Evolutionary conservation across 2,888 invertebrate species (phyloP), one percentile per base, ranked within the genome.

Genomic region (Odontocolon sp.): DNA sequence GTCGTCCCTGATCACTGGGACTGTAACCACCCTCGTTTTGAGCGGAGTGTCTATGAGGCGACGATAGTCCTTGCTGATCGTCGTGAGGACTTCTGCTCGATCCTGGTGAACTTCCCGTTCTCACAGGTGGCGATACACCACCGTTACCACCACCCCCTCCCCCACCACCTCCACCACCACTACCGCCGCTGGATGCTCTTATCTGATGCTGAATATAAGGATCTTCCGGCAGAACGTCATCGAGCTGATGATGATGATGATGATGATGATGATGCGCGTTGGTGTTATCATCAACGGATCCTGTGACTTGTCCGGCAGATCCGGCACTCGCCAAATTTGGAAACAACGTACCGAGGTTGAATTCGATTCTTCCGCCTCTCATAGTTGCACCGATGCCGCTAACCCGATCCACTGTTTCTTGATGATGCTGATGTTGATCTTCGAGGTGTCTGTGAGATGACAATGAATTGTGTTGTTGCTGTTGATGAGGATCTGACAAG

Each of bases 81-180:
- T 87, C 87, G 68, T 85, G 88, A 0, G 89, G 90, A 72, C 90
- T 90, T 1, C 85, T 80, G 61, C 88, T 89, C 3, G 89, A 89
- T 2, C 88, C 84, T 0, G 89, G 89, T 2, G 90, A 89, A 54
- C 89, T 88, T 2, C 86, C 86, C 16, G 87, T 86, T 6, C 87
- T 80, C 3, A 88, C 71, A 3, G 85, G 85, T 26, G 87, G 85
- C 1, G 88, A 86, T 1, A 82, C 82, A 36, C 79, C 84, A 3
- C 84, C 84, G 38, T 79, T 68, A 67, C 47, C 9, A 28, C 78
- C 68, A 69, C 79, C 56, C 78, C 77, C 67, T 26, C 66, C 67
- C 45, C 78, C 72, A 28, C 67, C 70, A 47, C 76, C n/a, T 31
- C 78, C 68, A 69, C 79, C 56, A 79, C 77, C 67, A 31, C 66